Evolutionary conservation across 2,113 vertebrate species (phyloP).

Genomic region (Eonycteris spelaea): DNA sequence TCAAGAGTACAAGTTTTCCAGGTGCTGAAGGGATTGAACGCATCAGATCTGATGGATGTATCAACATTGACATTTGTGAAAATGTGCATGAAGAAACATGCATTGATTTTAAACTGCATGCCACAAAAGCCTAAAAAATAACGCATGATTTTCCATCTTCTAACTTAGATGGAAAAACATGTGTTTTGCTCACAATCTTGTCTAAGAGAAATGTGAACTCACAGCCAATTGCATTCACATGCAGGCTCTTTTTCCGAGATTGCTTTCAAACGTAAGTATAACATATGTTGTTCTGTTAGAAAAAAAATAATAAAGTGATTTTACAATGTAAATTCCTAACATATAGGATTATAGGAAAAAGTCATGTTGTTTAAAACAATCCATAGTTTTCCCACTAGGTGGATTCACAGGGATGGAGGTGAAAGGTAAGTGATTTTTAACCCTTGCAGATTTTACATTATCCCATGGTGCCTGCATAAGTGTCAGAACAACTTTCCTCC

Average conservation of each 20-base stretch:
- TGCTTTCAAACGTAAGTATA: slow-evolving; percentile 66
- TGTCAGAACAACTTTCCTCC: slow-evolving; percentile 24
- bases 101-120: slow-evolving; percentile 57
- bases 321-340: slow-evolving; percentile 63
- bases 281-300: slow-evolving; percentile 53
- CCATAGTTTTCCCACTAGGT: slow-evolving; percentile 44
- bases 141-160: slow-evolving; percentile 66
- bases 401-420: neutral
- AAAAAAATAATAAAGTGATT: slow-evolving; percentile 58
- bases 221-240: slow-evolving; percentile 62
- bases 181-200: slow-evolving; percentile 68
- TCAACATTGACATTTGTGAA: slow-evolving; percentile 56
- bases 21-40: slow-evolving; percentile 61
- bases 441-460: neutral
- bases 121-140: slow-evolving; percentile 55
- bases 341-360: slow-evolving; percentile 59
- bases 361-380: slow-evolving; percentile 35
- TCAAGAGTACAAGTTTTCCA: slow-evolving; percentile 45
- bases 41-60: slow-evolving; percentile 28
- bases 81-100: slow-evolving; percentile 56
- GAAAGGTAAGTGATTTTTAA: slow-evolving; percentile 17
- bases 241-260: slow-evolving; percentile 55
- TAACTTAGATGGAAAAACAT: slow-evolving; percentile 72
- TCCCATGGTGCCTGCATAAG: neutral
- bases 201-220: slow-evolving; percentile 64